Conservation (phyloP, 2,888 invertebrate species). For the Scaptomyza reducta region DNA sequence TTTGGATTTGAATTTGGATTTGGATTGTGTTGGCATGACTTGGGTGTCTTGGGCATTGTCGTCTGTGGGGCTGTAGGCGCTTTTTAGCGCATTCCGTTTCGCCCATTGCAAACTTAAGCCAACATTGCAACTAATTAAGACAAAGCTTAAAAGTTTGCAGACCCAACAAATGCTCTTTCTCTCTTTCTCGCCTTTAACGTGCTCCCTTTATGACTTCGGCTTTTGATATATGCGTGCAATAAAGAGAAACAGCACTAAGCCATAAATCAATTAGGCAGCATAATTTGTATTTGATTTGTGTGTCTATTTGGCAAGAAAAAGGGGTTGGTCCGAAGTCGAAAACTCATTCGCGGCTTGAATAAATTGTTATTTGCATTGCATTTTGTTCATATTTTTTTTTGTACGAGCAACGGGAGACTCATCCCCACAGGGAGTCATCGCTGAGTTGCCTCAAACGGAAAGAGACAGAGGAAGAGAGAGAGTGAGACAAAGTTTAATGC, state of each 20-base stretch:
- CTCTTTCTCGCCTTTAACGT: too few relatives aligned
- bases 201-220: not conserved
- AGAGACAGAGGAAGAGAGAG: not conserved
- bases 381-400: constrained; percentile 40
- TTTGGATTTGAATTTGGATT: constrained; percentile 46
- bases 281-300: constrained; percentile 81
- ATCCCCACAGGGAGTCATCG: constrained; percentile 61
- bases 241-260: constrained; percentile 55
- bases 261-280: constrained; percentile 76
- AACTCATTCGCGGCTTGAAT: constrained; percentile 43
- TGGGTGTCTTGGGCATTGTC: constrained; percentile 8
- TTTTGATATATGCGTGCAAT: constrained; percentile 56
- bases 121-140: constrained; percentile 67
- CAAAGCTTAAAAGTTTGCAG: constrained; percentile 69
- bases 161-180: constrained; percentile 23
- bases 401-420: constrained; percentile 40
- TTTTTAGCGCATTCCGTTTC: constrained; percentile 26
- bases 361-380: constrained; percentile 65
- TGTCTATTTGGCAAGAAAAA: constrained; percentile 39
- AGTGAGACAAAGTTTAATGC: constrained; percentile 44
- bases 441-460: not conserved
- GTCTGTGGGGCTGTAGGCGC: constrained; percentile 12
- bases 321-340: constrained; percentile 16
- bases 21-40: constrained; percentile 6
- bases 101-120: constrained; percentile 24